Conservation (phyloP, 1,140 invertebrate genomes). For the Notospermus geniculatus region DNA sequence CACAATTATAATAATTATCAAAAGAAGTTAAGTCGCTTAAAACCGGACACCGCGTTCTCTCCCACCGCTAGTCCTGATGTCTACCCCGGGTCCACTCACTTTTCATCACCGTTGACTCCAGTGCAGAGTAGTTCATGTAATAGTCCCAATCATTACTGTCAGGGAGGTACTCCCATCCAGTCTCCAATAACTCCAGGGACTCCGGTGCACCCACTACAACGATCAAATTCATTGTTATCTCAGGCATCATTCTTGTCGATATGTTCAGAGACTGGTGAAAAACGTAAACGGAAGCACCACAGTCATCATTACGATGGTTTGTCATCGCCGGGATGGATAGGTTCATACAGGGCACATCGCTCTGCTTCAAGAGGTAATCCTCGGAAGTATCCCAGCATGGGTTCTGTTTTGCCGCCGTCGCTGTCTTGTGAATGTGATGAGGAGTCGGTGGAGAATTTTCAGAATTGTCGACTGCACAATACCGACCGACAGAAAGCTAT, state of each 20-base stretch:
- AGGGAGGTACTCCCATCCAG: not conserved
- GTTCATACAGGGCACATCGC: too few species aligned
- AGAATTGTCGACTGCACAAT: too few species aligned
- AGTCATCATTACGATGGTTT: not conserved
- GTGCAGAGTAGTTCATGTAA: not conserved
- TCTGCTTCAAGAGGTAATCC: too few species aligned
- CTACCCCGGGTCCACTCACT: constrained; percentile 2
- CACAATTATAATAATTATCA: not conserved
- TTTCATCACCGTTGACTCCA: constrained; percentile 1
- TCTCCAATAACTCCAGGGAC: constrained; percentile 1
- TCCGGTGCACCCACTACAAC: not conserved
- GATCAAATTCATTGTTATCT: constrained; percentile 27
- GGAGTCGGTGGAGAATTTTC: too few species aligned
- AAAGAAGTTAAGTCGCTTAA: not conserved
- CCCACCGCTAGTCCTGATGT: constrained; percentile 4
- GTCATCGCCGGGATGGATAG: too few species aligned
- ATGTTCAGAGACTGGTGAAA: constrained; percentile 41
- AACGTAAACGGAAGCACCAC: constrained; percentile 17
- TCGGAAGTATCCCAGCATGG: too few species aligned
- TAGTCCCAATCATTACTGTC: constrained; percentile 1
- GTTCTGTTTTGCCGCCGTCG: too few species aligned
- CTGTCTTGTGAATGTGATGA: too few species aligned
- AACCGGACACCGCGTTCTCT: not conserved
- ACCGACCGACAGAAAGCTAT: too few species aligned
- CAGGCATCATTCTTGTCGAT: constrained; percentile 31